phyloP scores from a whole-genome alignment of 23 tunicate species.

The Phallusia fumigata region DNA sequence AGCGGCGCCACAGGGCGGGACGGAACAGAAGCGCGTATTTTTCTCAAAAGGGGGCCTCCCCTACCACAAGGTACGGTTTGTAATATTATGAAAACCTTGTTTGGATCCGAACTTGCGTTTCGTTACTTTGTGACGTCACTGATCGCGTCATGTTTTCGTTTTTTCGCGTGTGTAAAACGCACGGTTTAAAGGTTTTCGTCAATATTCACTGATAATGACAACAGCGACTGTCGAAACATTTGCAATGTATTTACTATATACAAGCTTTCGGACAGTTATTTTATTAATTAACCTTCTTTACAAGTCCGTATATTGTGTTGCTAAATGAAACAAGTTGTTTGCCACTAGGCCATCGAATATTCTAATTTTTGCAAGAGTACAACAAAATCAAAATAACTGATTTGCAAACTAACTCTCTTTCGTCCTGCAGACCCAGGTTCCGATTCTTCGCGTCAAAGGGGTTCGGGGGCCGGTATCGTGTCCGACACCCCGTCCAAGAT shows the following conservation, averaged over 20 bases:
- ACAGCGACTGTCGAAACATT: neutral
- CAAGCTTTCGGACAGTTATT: too few species aligned
- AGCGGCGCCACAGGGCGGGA: slow-evolving; percentile 58
- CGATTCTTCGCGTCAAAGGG: neutral
- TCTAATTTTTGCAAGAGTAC: neutral
- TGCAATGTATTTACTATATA: too few species aligned
- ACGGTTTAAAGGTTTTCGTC: too few species aligned
- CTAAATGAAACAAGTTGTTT: too few species aligned
- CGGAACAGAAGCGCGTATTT: slow-evolving; percentile 72
- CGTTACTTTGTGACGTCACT: too few species aligned
- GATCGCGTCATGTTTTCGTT: too few species aligned
- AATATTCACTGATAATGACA: too few species aligned
- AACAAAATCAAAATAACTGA: neutral
- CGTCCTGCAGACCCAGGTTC: neutral
- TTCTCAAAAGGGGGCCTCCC: neutral
- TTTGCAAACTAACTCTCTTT: neutral
- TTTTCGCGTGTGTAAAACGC: too few species aligned
- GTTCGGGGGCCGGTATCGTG: slow-evolving; percentile 26
- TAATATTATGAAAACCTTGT: too few species aligned
- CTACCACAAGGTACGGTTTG: slow-evolving; percentile 20
- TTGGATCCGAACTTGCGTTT: too few species aligned
- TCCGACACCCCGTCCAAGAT: slow-evolving; percentile 77
- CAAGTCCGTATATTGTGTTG: neutral
- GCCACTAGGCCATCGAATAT: too few species aligned
- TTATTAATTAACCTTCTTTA: too few species aligned